Evolutionary conservation across 1,140 invertebrate genomes (phyloP), one percentile per base, ranked within the genome.

Genomic region (Orchesella cincta): DNA sequence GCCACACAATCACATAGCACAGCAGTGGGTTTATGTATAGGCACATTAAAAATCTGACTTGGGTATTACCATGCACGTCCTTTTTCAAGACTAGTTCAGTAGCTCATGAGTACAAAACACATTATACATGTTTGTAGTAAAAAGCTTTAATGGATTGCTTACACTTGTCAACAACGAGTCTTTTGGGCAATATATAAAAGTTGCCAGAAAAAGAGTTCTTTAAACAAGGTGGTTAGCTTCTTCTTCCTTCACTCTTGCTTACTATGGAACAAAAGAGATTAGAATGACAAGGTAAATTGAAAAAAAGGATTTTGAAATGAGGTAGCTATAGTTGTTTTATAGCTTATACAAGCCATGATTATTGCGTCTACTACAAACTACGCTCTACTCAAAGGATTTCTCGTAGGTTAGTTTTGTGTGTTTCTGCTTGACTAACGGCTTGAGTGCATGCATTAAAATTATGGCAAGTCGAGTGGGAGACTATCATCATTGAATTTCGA

Each of bases 1-100:
- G n/a, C n/a, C n/a, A n/a, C n/a, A n/a, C n/a, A n/a, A n/a, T n/a
- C 52, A n/a, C 12, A 57, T n/a, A 12, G 14, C 14, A n/a, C 52
- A 57, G 52, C 52, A 57, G 52, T 57, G 23, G 52, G 23, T n/a
- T 14, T n/a, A 57, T 12, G 3, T n/a, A 18, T 26, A 18, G 14
- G 8, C 8, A 12, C 20, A 46, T 46, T 12, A 46, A 46, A 46
- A 46, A 20, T 12, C 20, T 8, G 8, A 46, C 39, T 20, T 46
- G 20, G 20, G 39, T 46, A 12, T 46, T 46, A 46, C 8, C 39
- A 46, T 57, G 8, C 52, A 18, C 23, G 14, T 57, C 52, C 14
- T 57, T 57, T 46, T 57, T 57, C 52, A 57, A 57, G 52, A 57
- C 52, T 57, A 57, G 52, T 57, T 57, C 52, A 57, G 14, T 57